Base-by-base conservation (phyloP, 2,888 invertebrate species). In the Dryobotodes eremita region DNA sequence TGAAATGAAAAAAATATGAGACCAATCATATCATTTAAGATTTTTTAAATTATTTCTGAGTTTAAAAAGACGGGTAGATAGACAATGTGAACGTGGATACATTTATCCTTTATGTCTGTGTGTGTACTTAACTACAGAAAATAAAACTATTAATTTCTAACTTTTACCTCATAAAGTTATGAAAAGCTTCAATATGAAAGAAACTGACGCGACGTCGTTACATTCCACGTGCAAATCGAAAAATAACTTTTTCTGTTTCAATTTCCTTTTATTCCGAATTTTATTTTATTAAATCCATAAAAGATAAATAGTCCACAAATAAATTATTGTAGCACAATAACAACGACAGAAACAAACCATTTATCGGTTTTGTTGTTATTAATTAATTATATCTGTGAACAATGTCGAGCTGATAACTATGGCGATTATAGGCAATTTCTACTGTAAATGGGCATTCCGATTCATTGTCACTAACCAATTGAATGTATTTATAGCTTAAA, bases 381-480 rank as follows among this genome's bases (percentile, higher is more conserved):
- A 85, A 85, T 89, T 53, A 89, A 86, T 84, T 84, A 84, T 81
- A 79, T 80, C 64, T 71, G 78, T 46, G 75, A 77, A 85, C 82
- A 82, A 78, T 77, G 64, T 70, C 65, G 31, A 66, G 36, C 61
- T 69, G 79, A 69, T 69, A 88, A 89, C 88, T 88, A 85, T 79
- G 69, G 26, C 80, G 70, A 83, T 88, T 83, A 87, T 83, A 78
- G 72, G 71, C 79, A 79, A 88, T 83, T 79, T 75, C 71, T 64
- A 81, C 79, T 71, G 61, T 73, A 20, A 84, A 84, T 74, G 76
- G 71, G 65, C 71, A 79, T 81, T 76, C 79, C 77, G 26, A 76
- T 65, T 83, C 71, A 86, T 87, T 81, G 83, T 87, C 75, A 71
- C 53, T 57, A 17, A 61, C 31, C 65, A 74, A 78, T 76, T 86